A percentile compares a stretch with the other conserved stretches of the same genome.
These are phyloP conservation scores for Tragelaphus buxtoni DNA, from an alignment of 2,113 vertebrate species.

Conservation along the genomic window DNA sequence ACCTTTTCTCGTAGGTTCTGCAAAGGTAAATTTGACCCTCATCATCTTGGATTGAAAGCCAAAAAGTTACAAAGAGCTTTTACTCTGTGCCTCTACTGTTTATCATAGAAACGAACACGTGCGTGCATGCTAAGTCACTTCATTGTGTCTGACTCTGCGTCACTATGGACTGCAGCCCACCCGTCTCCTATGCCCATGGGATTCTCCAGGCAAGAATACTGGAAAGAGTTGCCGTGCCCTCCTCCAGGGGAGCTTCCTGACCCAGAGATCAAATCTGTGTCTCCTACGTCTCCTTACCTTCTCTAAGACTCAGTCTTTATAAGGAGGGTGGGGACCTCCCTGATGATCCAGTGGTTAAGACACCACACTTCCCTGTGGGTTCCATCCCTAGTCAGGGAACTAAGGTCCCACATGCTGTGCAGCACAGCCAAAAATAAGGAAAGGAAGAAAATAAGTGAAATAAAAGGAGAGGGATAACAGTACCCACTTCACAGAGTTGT, in stretches of 20 bases:
- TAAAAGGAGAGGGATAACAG: not conserved
- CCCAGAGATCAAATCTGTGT: not conserved
- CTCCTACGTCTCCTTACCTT: not conserved
- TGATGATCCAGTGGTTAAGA: not conserved
- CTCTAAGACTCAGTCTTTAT: not conserved
- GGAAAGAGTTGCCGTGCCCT: accelerated
- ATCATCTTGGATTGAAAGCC: not conserved
- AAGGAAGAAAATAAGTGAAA: not conserved
- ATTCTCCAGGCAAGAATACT: not conserved
- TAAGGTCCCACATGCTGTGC: not conserved
- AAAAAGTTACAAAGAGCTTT: not conserved
- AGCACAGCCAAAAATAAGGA: not conserved
- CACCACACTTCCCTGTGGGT: not conserved
- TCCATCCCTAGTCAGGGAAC: not conserved
- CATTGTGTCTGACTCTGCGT: not conserved
- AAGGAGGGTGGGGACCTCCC: not conserved
- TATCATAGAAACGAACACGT: not conserved
- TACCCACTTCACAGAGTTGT: not conserved
- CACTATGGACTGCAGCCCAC: not conserved
- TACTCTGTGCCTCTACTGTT: not conserved
- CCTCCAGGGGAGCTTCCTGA: not conserved
- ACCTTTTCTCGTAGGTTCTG: not conserved
- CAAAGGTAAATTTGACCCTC: not conserved
- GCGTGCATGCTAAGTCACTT: not conserved
- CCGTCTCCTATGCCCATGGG: not conserved